Conservation (phyloP, 92 coral and sea anemone genomes). For the Siderastrea radians region DNA sequence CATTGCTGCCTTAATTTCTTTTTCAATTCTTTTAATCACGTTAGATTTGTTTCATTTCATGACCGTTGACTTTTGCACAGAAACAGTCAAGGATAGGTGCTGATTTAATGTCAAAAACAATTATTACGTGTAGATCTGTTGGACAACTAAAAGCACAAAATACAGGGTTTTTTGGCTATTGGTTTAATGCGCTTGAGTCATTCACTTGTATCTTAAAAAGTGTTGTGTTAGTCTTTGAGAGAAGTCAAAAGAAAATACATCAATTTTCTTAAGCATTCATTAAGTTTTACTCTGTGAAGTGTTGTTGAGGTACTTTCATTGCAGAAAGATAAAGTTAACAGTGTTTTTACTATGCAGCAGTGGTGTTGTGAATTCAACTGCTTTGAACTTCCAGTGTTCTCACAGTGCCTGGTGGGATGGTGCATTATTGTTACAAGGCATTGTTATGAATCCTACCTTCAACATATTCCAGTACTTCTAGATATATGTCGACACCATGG, state of each 20-base stretch:
- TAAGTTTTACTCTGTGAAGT: conserved; percentile 1
- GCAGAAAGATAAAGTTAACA: conserved; percentile 17
- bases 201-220: conserved; percentile 13
- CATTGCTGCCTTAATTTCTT: conserved; percentile 27
- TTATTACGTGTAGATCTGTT: no score
- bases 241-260: conserved; percentile 20
- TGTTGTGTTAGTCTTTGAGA: conserved; percentile 11
- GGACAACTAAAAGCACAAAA: no score
- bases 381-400: conserved; percentile 11
- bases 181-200: background rate
- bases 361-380: conserved; percentile 11
- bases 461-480: conserved; percentile 12
- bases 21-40: background rate
- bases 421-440: background rate
- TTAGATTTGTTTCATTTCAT: background rate
- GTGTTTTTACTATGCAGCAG: background rate
- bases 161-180: no score
- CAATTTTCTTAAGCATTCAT: conserved; percentile 23
- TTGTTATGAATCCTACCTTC: conserved; percentile 5
- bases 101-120: no score
- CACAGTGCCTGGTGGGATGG: background rate
- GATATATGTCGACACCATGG: conserved; percentile 21
- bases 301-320: conserved; percentile 13
- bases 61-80: background rate
- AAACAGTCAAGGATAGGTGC: background rate